Conservation (phyloP, 1,140 invertebrate species). For the Aphis gossypii region DNA sequence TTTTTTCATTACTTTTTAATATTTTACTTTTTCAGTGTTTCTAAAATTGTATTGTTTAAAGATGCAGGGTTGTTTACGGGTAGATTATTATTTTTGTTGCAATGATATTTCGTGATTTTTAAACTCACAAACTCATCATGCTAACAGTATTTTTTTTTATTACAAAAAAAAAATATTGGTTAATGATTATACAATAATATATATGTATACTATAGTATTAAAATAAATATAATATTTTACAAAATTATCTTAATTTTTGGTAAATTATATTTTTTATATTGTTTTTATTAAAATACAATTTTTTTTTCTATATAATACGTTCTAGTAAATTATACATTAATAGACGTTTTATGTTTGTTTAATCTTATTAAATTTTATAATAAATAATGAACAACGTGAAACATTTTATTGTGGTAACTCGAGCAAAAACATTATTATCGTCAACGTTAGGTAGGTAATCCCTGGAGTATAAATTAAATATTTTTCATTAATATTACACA, state of each 20-base stretch:
- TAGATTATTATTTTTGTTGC: neutral
- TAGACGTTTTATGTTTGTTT: neutral
- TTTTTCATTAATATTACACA: neutral
- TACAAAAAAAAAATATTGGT: neutral
- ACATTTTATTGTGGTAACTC: conserved; percentile 3
- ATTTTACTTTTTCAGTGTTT: neutral
- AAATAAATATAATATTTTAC: neutral
- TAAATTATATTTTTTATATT: neutral
- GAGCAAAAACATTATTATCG: neutral
- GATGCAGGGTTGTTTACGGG: neutral
- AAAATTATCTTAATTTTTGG: neutral
- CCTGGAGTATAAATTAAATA: conserved; percentile 5
- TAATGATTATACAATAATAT: neutral
- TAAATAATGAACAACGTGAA: conserved; percentile 12
- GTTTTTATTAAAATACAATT: neutral
- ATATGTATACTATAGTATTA: neutral
- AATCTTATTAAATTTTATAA: conserved; percentile 9
- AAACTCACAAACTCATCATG: neutral
- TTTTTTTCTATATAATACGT: neutral
- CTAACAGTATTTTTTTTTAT: neutral
- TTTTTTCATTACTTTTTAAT: neutral
- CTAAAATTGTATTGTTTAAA: neutral
- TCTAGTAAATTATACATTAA: neutral
- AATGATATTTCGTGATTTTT: neutral
- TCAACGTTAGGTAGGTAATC: neutral